A percentile compares a stretch with the other conserved stretches of the same genome.
Conservation (phyloP, 53 echinoderm and acorn worm species). For the Crossaster papposus region DNA sequence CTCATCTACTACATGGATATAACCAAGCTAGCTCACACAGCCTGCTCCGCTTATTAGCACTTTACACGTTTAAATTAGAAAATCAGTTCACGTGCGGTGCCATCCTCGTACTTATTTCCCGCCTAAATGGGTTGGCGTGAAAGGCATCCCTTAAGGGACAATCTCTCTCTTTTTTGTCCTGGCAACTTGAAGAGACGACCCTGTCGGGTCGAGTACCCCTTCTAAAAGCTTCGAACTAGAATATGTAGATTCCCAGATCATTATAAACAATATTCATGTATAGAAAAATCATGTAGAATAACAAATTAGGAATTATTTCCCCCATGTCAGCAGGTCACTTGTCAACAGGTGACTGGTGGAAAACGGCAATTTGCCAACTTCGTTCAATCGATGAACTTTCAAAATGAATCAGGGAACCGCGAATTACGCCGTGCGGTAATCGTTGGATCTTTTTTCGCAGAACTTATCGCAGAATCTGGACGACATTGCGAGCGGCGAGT, state of each 20-base stretch:
- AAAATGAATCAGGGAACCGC: not conserved
- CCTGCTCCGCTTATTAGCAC: not conserved
- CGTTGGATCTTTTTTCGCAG: not conserved
- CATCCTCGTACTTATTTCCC: not conserved
- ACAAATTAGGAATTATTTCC: too few species aligned
- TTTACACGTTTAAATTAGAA: not conserved
- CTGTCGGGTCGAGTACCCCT: too few species aligned
- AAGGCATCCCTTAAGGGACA: not conserved
- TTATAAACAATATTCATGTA: too few species aligned
- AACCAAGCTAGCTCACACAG: not conserved
- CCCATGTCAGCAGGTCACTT: too few species aligned
- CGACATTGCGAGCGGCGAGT: not conserved
- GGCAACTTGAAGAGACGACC: not conserved
- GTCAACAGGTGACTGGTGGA: too few species aligned
- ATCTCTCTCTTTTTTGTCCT: not conserved
- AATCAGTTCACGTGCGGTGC: not conserved
- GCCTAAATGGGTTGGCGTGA: not conserved
- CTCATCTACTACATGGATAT: too few species aligned
- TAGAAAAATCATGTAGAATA: too few species aligned
- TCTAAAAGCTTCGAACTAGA: too few species aligned
- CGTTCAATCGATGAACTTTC: not conserved
- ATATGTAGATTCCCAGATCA: too few species aligned
- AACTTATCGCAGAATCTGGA: not conserved
- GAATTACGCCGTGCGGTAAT: not conserved
- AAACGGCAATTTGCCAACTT: not conserved